phyloP scores from a whole-genome alignment of 2,797 vertebrate genomes.

The Clamator glandarius region DNA sequence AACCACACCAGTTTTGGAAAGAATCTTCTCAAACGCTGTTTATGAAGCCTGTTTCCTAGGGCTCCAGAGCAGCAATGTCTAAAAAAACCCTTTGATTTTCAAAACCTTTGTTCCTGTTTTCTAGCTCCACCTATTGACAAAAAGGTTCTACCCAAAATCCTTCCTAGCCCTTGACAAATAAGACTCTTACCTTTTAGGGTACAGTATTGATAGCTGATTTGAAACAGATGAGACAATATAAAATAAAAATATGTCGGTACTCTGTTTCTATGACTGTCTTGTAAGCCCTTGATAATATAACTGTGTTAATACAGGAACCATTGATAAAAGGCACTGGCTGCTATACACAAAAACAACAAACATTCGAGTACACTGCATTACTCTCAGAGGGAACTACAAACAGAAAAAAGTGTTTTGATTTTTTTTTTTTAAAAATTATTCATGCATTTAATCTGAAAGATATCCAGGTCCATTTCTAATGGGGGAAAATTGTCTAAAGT shows the following conservation, averaged over 20 bases:
- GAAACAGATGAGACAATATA: neutral
- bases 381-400: neutral
- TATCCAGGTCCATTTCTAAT: neutral
- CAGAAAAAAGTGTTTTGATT: neutral
- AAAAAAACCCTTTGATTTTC: neutral
- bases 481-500: neutral
- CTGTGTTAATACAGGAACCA: neutral
- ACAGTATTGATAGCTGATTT: neutral
- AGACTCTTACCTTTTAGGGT: too few species aligned
- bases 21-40: neutral
- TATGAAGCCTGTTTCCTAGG: neutral
- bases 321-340: neutral
- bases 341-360: neutral
- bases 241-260: neutral
- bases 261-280: neutral
- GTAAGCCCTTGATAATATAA: neutral
- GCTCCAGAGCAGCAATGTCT: neutral
- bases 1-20: neutral
- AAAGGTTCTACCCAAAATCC: neutral
- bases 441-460: neutral
- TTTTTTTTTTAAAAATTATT: neutral
- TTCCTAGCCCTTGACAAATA: neutral
- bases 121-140: neutral
- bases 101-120: neutral
- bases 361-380: neutral